These are phyloP conservation scores for Cynopterus brachyotis DNA, from an alignment of 2,113 vertebrate species.

Conservation along the genomic window DNA sequence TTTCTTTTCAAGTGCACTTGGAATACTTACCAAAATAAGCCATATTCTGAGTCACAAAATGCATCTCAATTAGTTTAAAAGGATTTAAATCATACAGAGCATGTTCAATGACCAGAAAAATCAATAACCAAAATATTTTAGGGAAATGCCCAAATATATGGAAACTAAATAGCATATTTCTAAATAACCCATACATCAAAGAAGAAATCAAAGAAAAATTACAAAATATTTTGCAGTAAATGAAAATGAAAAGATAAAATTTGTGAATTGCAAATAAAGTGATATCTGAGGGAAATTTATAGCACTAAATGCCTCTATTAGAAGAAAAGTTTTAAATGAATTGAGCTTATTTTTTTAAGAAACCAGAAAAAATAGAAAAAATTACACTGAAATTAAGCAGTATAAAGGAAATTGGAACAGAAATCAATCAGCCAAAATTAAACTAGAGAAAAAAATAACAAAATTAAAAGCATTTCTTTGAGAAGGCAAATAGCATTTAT, in stretches of 20 bases:
- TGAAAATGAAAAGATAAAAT: conserved; percentile 18
- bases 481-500: background rate
- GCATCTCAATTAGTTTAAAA: background rate
- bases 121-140: background rate
- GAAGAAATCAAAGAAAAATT: background rate
- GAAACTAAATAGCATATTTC: background rate
- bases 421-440: background rate
- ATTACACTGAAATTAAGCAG: background rate
- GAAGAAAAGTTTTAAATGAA: background rate
- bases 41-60: background rate
- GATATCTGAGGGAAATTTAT: background rate
- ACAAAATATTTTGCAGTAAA: background rate
- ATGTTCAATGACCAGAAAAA: background rate
- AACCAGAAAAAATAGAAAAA: background rate
- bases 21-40: background rate
- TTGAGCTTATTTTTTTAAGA: background rate
- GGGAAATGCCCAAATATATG: background rate
- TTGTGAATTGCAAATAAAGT: background rate
- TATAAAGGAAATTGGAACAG: background rate
- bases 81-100: background rate
- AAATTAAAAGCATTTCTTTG: background rate
- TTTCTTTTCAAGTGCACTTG: background rate
- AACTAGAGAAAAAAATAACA: background rate
- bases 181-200: background rate
- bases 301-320: background rate